Conservation (phyloP, 2,797 vertebrate species). For the Malacoctenus gilli region DNA sequence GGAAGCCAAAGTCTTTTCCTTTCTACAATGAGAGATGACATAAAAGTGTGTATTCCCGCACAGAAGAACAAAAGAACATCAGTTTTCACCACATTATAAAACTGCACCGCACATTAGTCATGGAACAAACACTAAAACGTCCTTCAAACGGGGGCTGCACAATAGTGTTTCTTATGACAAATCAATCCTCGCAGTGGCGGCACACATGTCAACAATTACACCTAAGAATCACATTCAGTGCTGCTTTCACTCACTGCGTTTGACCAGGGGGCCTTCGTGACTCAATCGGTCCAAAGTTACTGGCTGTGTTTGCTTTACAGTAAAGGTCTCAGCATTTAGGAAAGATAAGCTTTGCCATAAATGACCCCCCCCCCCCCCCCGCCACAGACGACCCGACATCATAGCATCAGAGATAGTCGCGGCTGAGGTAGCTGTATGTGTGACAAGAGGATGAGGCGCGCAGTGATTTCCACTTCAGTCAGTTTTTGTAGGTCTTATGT, state of each 20-base stretch:
- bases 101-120: constrained; percentile 43
- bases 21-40: constrained; percentile 46
- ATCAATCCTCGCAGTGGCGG: constrained; percentile 24
- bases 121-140: constrained; percentile 33
- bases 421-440: constrained; percentile 54
- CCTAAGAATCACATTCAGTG: constrained; percentile 30
- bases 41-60: constrained; percentile 28
- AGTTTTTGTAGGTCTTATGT: constrained; percentile 21
- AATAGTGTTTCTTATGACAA: constrained; percentile 22
- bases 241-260: constrained; percentile 36
- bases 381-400: constrained; percentile 23
- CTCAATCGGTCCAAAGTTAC: constrained; percentile 35
- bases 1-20: constrained; percentile 19
- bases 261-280: constrained; percentile 40
- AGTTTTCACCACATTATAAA: constrained; percentile 38
- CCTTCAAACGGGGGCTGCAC: constrained; percentile 33
- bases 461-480: constrained; percentile 12
- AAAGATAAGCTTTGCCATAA: constrained; percentile 29
- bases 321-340: constrained; percentile 34
- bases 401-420: constrained; percentile 23
- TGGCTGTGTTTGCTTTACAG: constrained; percentile 27
- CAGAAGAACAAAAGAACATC: constrained; percentile 22
- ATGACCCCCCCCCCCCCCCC: constrained; percentile 21
- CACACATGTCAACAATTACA: constrained; percentile 31
- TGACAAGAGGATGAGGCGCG: constrained; percentile 11